Conservation (phyloP, 2,888 invertebrate genomes). For the Hipparchia semele region DNA sequence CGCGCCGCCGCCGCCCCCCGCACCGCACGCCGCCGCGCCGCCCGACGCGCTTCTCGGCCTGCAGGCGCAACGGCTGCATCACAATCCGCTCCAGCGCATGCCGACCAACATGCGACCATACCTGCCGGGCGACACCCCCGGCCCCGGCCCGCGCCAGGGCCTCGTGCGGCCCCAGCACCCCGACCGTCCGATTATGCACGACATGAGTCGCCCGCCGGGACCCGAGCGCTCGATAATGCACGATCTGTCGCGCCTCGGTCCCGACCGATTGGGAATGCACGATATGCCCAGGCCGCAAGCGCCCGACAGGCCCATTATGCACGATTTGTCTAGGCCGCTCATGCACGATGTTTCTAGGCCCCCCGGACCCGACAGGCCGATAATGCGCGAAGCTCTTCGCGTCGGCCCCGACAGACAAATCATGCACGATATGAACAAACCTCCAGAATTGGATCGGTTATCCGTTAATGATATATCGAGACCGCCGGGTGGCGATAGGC, state of each 20-base stretch:
- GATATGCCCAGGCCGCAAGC: slow-evolving; percentile 17
- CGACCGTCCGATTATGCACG: slow-evolving; percentile 32
- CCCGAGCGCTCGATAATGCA: slow-evolving; percentile 41
- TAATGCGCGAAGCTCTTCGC: slow-evolving; percentile 28
- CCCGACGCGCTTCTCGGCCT: slow-evolving; percentile 36
- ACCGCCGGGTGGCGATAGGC: slow-evolving; percentile 15
- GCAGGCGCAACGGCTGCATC: slow-evolving; percentile 40
- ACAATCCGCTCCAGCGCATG: slow-evolving; percentile 38
- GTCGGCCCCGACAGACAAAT: slow-evolving; percentile 22
- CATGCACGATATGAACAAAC: slow-evolving; percentile 27
- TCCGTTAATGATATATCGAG: slow-evolving; percentile 28
- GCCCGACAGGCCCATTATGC: slow-evolving; percentile 22
- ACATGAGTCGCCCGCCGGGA: slow-evolving; percentile 32
- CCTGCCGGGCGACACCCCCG: slow-evolving; percentile 25
- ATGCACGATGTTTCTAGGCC: slow-evolving; percentile 29
- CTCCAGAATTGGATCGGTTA: slow-evolving; percentile 20
- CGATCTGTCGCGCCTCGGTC: slow-evolving; percentile 37
- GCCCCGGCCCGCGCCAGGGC: slow-evolving; percentile 5
- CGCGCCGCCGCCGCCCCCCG: slow-evolving; percentile 53
- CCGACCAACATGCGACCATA: slow-evolving; percentile 37
- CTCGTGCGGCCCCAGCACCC: slow-evolving; percentile 17
- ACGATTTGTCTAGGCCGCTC: slow-evolving; percentile 23
- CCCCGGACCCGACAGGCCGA: slow-evolving; percentile 24
- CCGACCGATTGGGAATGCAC: slow-evolving; percentile 27
- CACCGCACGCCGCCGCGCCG: slow-evolving; percentile 66